phyloP scores from a whole-genome alignment of 2,797 vertebrate species.

The Brachyalestes nurse region DNA sequence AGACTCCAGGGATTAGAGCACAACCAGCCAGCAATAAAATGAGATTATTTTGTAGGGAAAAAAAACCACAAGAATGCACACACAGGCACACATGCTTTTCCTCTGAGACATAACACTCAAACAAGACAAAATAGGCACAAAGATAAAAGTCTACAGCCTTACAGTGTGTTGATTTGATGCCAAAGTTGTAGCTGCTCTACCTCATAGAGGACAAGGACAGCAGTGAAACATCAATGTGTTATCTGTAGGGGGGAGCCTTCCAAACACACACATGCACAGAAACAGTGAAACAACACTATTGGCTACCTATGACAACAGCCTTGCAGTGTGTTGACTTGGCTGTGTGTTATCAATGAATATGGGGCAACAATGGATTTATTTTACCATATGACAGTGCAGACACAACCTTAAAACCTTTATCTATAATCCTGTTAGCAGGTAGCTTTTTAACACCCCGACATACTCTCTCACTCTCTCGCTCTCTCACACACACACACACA shows the following conservation, averaged over 20 bases:
- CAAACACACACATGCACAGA: background rate
- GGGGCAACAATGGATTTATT: background rate
- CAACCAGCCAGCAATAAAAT: conserved; percentile 40
- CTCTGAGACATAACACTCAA: conserved; percentile 5
- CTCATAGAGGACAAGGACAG: background rate
- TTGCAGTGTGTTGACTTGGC: background rate
- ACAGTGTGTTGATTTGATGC: background rate
- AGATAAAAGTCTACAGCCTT: background rate
- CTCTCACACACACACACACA: conserved; percentile 11
- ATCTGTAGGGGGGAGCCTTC: background rate
- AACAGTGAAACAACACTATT: background rate
- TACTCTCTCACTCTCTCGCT: no score
- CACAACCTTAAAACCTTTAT: background rate
- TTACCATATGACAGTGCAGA: background rate
- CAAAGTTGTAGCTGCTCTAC: background rate
- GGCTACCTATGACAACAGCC: background rate
- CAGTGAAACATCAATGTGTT: background rate
- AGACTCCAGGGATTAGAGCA: conserved; percentile 48
- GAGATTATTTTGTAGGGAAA: conserved; percentile 42
- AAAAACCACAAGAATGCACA: conserved; percentile 19
- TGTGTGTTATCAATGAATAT: background rate
- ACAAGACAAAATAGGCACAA: conserved; percentile 27
- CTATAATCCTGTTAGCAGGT: background rate
- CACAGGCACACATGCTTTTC: conserved; percentile 24
- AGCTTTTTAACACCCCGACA: background rate